Conservation (phyloP, 2,113 vertebrate species). For the Mormyrus lacerda region DNA sequence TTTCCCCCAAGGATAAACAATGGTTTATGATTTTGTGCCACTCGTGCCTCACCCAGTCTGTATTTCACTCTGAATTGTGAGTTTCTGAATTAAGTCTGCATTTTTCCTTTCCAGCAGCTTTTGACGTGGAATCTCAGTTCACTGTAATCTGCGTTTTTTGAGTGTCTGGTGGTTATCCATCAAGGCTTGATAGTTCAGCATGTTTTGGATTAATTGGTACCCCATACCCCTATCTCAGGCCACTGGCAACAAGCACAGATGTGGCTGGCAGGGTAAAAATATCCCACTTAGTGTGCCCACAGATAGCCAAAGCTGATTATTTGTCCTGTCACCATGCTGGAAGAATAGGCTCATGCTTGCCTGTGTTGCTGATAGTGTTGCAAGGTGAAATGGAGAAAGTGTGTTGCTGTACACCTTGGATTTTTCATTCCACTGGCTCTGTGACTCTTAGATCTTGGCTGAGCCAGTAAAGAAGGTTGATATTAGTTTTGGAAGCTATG, state of each 20-base stretch:
- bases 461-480: background rate
- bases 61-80: background rate
- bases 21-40: background rate
- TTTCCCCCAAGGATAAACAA: background rate
- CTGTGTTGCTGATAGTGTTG: background rate
- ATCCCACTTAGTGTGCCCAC: background rate
- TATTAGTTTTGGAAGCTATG: background rate
- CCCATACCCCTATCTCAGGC: background rate
- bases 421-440: background rate
- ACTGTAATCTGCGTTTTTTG: constrained; percentile 7
- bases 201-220: background rate
- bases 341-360: background rate
- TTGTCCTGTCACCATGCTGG: background rate
- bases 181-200: background rate
- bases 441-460: background rate
- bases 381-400: background rate
- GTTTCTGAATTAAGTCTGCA: background rate
- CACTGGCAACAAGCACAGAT: background rate
- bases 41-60: background rate
- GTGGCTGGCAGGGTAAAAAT: background rate
- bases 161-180: background rate
- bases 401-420: background rate
- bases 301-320: background rate
- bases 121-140: background rate
- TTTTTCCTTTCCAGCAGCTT: background rate